Percentiles rank a stretch among this genome's conserved stretches.
phyloP scores from a whole-genome alignment of 2,888 invertebrate genomes.

The Yponomeuta malinellus region DNA sequence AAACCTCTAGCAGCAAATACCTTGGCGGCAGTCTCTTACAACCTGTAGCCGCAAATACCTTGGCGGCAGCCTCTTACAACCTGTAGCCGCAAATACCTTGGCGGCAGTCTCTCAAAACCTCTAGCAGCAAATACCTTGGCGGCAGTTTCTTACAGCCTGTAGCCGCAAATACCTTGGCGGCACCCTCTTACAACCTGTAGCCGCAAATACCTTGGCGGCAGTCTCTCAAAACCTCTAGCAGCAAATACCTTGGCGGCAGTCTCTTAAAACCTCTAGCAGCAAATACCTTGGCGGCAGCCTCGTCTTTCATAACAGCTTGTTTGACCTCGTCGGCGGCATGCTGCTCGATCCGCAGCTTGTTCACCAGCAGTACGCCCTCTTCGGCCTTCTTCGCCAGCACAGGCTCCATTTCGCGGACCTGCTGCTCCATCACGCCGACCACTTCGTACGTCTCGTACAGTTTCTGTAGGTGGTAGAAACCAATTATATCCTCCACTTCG shows the following conservation, averaged over 20 bases:
- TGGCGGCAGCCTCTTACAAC: no score
- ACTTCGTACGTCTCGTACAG: slow-evolving; percentile 86
- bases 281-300: slow-evolving; percentile 85
- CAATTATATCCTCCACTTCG: no score
- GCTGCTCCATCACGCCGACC: slow-evolving; percentile 90
- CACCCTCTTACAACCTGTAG: no score
- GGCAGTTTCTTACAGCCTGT: no score
- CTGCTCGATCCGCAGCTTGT: slow-evolving; percentile 85
- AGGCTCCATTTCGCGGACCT: slow-evolving; percentile 87
- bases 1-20: no score
- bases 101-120: no score
- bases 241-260: no score
- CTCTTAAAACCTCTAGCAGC: neutral
- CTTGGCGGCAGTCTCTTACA: no score
- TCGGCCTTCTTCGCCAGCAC: slow-evolving; percentile 85
- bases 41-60: no score
- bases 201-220: neutral
- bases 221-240: neutral
- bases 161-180: no score
- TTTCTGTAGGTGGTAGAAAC: slow-evolving; percentile 60
- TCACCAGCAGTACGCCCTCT: slow-evolving; percentile 84
- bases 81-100: no score
- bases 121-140: neutral
- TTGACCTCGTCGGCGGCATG: slow-evolving; percentile 88
- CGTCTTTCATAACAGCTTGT: slow-evolving; percentile 86